Conservation (phyloP, 2,113 vertebrate genomes). For the Amazona guildingii region DNA sequence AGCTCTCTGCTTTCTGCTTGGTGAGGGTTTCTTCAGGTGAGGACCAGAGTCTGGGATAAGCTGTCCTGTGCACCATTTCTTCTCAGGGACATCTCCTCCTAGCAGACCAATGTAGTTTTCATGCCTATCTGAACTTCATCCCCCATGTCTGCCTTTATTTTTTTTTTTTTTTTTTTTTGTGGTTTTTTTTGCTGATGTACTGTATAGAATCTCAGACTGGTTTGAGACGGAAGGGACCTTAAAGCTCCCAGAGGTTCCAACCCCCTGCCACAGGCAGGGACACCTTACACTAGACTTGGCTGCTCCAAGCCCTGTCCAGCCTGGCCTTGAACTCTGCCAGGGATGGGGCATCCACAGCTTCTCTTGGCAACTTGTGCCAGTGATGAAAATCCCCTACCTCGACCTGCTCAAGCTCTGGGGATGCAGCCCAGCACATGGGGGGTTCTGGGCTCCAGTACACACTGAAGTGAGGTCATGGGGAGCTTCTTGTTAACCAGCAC, state of each 20-base stretch:
- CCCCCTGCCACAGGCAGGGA: background rate
- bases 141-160: rapidly evolving
- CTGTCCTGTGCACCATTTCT: rapidly evolving
- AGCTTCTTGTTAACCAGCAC: background rate
- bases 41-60: background rate
- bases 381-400: background rate
- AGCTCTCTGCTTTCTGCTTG: background rate
- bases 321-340: background rate
- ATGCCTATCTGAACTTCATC: background rate
- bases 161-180: no score
- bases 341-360: background rate
- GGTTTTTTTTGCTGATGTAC: background rate
- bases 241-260: background rate
- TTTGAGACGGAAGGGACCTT: background rate
- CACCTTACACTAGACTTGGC: background rate
- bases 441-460: background rate
- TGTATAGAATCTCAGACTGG: background rate
- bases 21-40: background rate
- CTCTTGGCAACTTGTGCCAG: background rate
- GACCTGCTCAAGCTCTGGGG: background rate
- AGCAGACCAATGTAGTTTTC: background rate
- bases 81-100: no score
- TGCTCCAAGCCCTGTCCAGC: background rate
- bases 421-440: background rate
- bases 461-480: background rate